phyloP scores from a whole-genome alignment of 1,140 invertebrate genomes.

The Eumeta japonica region DNA sequence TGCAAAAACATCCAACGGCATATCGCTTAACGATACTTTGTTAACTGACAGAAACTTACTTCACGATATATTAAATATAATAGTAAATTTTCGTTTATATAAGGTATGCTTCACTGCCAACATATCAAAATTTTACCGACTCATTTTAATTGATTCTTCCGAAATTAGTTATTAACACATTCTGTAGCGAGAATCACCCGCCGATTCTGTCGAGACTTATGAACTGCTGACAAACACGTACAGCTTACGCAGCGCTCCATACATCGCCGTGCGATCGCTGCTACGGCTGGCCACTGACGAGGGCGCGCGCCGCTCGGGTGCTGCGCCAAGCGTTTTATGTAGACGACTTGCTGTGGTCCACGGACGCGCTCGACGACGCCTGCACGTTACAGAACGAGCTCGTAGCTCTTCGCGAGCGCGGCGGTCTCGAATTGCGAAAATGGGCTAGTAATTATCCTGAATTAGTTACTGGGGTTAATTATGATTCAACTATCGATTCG shows the following conservation, averaged over 20 bases:
- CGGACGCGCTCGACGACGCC: background rate
- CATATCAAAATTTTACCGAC: constrained; percentile 6
- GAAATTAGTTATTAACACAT: constrained; percentile 5
- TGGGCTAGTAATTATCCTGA: constrained; percentile 4
- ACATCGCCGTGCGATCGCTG: constrained; percentile 17
- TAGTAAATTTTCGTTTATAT: constrained; percentile 2
- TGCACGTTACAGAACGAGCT: background rate
- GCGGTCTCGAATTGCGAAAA: constrained; percentile 3
- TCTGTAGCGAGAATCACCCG: constrained; percentile 2
- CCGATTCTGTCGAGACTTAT: constrained; percentile 16
- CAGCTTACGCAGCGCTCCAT: constrained; percentile 20
- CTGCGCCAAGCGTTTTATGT: constrained; percentile 18
- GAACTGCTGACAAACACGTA: constrained; percentile 23
- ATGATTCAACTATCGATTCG: too few relatives aligned
- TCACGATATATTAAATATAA: too few relatives aligned
- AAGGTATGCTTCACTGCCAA: constrained; percentile 3
- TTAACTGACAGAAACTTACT: too few relatives aligned
- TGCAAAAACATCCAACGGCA: too few relatives aligned
- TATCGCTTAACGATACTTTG: too few relatives aligned
- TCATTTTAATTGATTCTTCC: background rate
- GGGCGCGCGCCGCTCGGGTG: constrained; percentile 3
- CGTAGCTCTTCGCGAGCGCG: background rate
- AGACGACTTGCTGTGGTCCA: constrained; percentile 20
- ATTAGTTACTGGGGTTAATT: too few relatives aligned
- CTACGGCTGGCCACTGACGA: constrained; percentile 18